Conservation (phyloP, 2,797 vertebrate species). For the Chelon auratus region DNA sequence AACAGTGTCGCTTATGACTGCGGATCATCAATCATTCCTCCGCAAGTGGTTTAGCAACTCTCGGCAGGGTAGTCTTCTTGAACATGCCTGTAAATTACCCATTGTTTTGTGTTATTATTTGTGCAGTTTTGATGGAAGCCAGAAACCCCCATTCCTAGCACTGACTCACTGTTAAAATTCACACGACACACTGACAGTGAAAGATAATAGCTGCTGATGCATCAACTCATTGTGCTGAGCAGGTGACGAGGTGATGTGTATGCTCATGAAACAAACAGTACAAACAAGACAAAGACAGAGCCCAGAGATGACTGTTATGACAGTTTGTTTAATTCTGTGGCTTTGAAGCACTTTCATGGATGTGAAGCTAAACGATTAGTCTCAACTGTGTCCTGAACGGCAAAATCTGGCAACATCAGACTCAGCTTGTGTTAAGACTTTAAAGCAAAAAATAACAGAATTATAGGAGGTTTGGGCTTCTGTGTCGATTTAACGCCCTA, state of each 20-base stretch:
- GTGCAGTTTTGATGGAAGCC: conserved; percentile 6
- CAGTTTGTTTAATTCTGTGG: not conserved
- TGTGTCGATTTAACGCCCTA: no score
- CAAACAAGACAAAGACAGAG: not conserved
- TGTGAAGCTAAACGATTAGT: not conserved
- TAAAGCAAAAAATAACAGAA: conserved; percentile 15
- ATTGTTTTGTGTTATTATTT: conserved; percentile 14
- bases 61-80: conserved; percentile 14
- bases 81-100: conserved; percentile 9
- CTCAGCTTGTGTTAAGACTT: not conserved
- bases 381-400: not conserved
- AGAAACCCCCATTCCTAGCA: conserved; percentile 6
- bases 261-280: not conserved
- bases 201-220: not conserved
- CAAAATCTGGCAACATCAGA: not conserved
- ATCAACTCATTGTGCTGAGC: conserved; percentile 1
- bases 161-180: conserved; percentile 12
- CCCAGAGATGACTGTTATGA: not conserved
- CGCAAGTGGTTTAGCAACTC: conserved; percentile 37
- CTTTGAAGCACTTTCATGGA: not conserved
- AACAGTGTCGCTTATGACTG: conserved; percentile 50
- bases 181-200: not conserved
- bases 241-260: conserved; percentile 16
- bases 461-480: not conserved
- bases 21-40: conserved; percentile 37